Evolutionary conservation across 2,888 invertebrate genomes (phyloP), one percentile per base, ranked within the genome.

Genomic region (Ptychoptera contaminata): DNA sequence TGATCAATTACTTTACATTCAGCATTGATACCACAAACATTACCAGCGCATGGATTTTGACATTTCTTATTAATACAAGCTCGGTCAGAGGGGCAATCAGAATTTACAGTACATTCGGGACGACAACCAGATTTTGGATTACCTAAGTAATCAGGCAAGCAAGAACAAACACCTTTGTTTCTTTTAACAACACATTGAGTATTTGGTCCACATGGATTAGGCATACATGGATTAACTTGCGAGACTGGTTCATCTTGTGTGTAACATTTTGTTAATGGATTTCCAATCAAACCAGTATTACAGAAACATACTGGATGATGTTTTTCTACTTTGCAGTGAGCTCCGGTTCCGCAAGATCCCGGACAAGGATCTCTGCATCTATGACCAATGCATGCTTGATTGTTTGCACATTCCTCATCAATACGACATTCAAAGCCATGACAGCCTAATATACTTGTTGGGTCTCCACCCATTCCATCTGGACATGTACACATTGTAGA

Each of bases 261-360:
- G 54, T 74, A 77, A 58, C 88, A 88, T 53, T 79, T 75, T 42
- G 78, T 69, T 35, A 81, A 70, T 16, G 88, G 87, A 67, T 87
- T 85, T 40, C 88, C 88, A 37, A 76, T 74, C 39, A 80, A 68
- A 16, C 80, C 82, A 43, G 72, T 65, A 55, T 76, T 71, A 58
- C 88, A 88, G 8, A 74, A 73, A 60, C 88, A 88, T 7, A 84
- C 73, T 30, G 86, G 86, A 58, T 79, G 81, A 61, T 88, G 88
- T 58, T 76, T 70, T 60, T 84, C 79, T 1, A 82, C 81, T 46
- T 74, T 72, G 56, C 88, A 87, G 46, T 70, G 68, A 10, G 87
- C 77, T 53, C 79, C 77, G 16, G 77, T 61, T 9, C 86, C 88
- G 59, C 88, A 88, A 16, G 79, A 76, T 40, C 85, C 85, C 0